Percentiles rank a stretch among this genome's conserved stretches.
Evolutionary conservation across 1,140 invertebrate genomes (phyloP).

Genomic region (Bombus waltoni): DNA sequence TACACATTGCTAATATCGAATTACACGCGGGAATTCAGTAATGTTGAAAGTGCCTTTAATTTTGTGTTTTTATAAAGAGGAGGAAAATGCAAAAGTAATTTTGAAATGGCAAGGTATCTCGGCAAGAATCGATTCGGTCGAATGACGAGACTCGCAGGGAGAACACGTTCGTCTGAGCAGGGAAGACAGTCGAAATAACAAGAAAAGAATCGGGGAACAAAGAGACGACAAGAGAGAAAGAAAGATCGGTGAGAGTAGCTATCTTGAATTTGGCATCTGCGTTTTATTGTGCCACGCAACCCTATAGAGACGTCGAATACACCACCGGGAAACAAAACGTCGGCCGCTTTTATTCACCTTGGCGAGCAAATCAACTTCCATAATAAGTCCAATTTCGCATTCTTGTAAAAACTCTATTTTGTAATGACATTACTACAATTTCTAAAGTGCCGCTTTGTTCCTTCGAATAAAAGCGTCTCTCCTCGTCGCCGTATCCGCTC

Average conservation of each 20-base stretch:
- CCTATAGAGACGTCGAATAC: conserved; percentile 19
- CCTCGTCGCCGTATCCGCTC: not conserved
- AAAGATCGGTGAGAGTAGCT: conserved; percentile 41
- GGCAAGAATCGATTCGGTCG: conserved; percentile 27
- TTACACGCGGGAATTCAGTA: too few relatives aligned
- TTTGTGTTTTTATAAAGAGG: not conserved
- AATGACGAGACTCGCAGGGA: conserved; percentile 31
- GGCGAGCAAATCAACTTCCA: conserved; percentile 32
- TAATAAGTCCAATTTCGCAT: conserved; percentile 31
- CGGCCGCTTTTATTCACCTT: conserved; percentile 2
- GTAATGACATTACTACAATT: conserved; percentile 10
- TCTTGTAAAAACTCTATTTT: conserved; percentile 19
- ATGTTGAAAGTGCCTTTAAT: not conserved
- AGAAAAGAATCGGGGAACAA: conserved; percentile 5
- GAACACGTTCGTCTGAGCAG: not conserved
- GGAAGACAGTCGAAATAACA: conserved; percentile 22
- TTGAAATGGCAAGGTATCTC: not conserved
- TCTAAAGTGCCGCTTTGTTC: not conserved
- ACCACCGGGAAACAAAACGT: not conserved
- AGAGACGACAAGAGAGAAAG: conserved; percentile 38
- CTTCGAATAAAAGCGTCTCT: not conserved
- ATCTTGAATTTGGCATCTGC: conserved; percentile 50
- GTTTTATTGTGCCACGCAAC: conserved; percentile 42
- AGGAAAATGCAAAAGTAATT: not conserved
- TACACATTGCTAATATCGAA: too few relatives aligned